A percentile compares a stretch with the other conserved stretches of the same genome.
Conservation (phyloP, 1,140 invertebrate species). For the Formica exsecta region DNA sequence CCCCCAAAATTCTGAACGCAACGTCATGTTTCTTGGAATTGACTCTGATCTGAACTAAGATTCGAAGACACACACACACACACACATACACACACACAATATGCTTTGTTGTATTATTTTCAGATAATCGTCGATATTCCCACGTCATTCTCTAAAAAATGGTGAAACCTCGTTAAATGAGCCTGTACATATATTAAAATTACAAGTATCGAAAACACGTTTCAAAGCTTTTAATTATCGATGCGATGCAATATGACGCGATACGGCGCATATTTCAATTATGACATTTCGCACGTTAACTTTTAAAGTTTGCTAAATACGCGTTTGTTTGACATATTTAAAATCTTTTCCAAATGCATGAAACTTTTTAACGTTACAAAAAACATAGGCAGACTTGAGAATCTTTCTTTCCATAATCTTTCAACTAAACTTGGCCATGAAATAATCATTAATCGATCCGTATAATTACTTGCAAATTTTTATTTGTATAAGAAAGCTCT, state of each 20-base stretch:
- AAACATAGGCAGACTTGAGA: background rate
- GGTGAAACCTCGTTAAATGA: background rate
- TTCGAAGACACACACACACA: too few relatives aligned
- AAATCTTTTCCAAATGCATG: background rate
- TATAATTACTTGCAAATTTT: slow-evolving; percentile 19
- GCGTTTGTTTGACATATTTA: slow-evolving; percentile 46
- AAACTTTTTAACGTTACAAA: background rate
- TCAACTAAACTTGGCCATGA: background rate
- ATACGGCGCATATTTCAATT: slow-evolving; percentile 35
- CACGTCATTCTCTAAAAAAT: slow-evolving; percentile 51
- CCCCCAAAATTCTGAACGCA: background rate
- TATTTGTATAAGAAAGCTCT: background rate
- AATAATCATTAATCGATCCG: background rate
- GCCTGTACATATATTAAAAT: slow-evolving; percentile 14
- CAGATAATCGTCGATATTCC: background rate
- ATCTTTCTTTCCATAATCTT: background rate
- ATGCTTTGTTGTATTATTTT: slow-evolving; percentile 1
- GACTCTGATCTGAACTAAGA: background rate
- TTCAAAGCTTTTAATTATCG: slow-evolving; percentile 34
- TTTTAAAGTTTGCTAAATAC: slow-evolving; percentile 12
- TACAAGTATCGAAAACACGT: background rate
- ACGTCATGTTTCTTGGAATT: slow-evolving; percentile 60
- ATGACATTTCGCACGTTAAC: slow-evolving; percentile 36
- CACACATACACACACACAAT: background rate
- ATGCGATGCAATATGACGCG: slow-evolving; percentile 6